A percentile compares a stretch with the other conserved stretches of the same genome.
phyloP scores from a whole-genome alignment of 1,140 invertebrate genomes.

The Zeugodacus cucurbitae region DNA sequence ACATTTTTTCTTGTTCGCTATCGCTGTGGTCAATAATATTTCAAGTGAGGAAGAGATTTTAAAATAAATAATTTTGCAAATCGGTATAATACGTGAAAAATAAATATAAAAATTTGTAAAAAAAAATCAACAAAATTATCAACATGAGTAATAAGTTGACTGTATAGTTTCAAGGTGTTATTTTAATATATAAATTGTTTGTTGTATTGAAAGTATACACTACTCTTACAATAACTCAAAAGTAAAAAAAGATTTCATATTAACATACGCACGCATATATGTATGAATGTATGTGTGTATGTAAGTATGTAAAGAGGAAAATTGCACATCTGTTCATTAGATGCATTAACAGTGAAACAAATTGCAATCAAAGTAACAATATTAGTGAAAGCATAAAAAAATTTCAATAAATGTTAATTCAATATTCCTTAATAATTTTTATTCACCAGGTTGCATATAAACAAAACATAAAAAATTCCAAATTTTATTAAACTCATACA shows the following conservation, averaged over 20 bases:
- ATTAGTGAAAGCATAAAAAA: neutral
- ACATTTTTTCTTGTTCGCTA: slow-evolving; percentile 36
- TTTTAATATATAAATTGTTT: too few relatives aligned
- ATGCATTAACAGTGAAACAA: neutral
- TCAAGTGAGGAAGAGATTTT: slow-evolving; percentile 26
- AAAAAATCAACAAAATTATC: neutral
- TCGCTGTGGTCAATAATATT: slow-evolving; percentile 17
- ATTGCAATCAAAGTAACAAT: neutral
- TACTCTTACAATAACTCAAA: too few relatives aligned
- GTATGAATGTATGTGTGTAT: neutral
- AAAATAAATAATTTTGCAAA: slow-evolving; percentile 23
- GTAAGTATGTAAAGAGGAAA: neutral
- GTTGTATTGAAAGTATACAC: too few relatives aligned
- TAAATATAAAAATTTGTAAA: neutral
- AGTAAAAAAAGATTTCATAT: neutral
- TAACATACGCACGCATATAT: neutral
- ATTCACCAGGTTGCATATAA: neutral
- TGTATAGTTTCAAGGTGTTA: too few relatives aligned
- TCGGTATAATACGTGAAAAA: neutral
- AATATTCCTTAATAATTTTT: neutral
- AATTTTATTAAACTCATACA: neutral
- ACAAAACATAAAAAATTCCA: neutral
- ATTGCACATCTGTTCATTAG: slow-evolving; percentile 9
- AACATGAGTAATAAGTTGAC: neutral
- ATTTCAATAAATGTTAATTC: neutral